These are phyloP conservation scores for Nannoperca australis DNA, from an alignment of 2,797 vertebrate species.

Conservation along the genomic window DNA sequence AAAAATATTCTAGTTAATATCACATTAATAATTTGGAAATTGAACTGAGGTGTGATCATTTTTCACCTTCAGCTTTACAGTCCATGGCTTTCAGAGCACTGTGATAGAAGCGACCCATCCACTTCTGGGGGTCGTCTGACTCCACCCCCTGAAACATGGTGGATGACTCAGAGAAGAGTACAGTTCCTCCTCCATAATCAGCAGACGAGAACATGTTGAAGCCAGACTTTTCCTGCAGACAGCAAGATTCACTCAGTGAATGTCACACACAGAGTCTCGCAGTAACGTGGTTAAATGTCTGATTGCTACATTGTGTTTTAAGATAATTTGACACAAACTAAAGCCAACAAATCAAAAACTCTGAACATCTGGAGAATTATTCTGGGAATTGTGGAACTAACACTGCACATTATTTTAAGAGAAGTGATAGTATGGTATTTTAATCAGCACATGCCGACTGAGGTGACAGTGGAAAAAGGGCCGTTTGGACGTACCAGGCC, in stretches of 20 bases:
- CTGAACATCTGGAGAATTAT: no score
- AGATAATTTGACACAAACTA: neutral
- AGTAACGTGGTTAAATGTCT: neutral
- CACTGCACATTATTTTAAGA: neutral
- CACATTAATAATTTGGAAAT: no score
- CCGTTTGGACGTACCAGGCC: slow-evolving; percentile 86
- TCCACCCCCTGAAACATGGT: slow-evolving; percentile 75
- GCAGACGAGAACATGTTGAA: slow-evolving; percentile 91
- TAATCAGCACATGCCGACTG: neutral
- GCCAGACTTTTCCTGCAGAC: slow-evolving; percentile 69
- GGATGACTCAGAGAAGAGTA: slow-evolving; percentile 91
- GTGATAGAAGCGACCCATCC: slow-evolving; percentile 90
- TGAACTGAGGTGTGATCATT: no score
- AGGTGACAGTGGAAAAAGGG: neutral
- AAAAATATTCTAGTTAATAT: neutral
- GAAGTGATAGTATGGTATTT: no score
- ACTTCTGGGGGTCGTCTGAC: slow-evolving; percentile 85
- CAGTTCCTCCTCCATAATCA: slow-evolving; percentile 78
- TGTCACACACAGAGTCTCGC: neutral
- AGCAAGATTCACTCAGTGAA: neutral
- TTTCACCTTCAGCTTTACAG: slow-evolving; percentile 87
- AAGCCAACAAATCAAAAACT: neutral
- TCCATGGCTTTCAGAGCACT: slow-evolving; percentile 87
- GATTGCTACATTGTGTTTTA: neutral
- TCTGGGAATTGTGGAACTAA: neutral